A percentile compares a stretch with the other conserved stretches of the same genome.
Conservation (phyloP, 2,888 invertebrate genomes). For the Prosopocoilus inquinatus region DNA sequence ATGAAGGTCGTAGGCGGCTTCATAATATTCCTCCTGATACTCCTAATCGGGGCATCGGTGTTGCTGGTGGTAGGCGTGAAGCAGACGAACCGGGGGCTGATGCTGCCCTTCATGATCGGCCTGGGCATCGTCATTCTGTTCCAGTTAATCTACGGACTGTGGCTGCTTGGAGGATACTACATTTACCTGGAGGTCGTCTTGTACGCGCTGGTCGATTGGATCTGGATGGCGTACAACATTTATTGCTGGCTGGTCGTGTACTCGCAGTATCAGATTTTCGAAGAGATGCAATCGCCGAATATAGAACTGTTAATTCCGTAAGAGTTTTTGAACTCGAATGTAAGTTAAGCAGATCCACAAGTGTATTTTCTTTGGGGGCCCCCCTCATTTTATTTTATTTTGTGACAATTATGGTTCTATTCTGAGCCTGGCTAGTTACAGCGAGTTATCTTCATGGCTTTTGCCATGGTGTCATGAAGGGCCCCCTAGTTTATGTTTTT, state of each 20-base stretch:
- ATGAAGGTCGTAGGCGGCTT: constrained; percentile 69
- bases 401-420: too few relatives aligned
- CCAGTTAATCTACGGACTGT: constrained; percentile 77
- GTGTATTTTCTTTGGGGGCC: too few relatives aligned
- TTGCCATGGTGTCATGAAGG: too few relatives aligned
- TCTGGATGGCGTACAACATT: constrained; percentile 83
- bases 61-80: constrained; percentile 64
- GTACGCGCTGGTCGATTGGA: constrained; percentile 71
- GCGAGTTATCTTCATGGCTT: too few relatives aligned
- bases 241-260: constrained; percentile 86
- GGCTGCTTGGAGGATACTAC: constrained; percentile 86
- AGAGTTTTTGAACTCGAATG: not conserved
- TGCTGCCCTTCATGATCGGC: constrained; percentile 76
- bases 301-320: constrained; percentile 74
- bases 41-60: constrained; percentile 58
- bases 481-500: too few relatives aligned
- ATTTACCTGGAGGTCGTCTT: constrained; percentile 82
- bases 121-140: constrained; percentile 71
- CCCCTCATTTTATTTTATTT: too few relatives aligned
- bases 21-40: constrained; percentile 59
- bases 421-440: too few relatives aligned
- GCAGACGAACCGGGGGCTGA: constrained; percentile 72
- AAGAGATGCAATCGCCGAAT: constrained; percentile 80
- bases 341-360: too few relatives aligned
- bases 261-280: constrained; percentile 79